Base-by-base conservation (phyloP, 2,888 invertebrate genomes). In the Polietes domitor region DNA sequence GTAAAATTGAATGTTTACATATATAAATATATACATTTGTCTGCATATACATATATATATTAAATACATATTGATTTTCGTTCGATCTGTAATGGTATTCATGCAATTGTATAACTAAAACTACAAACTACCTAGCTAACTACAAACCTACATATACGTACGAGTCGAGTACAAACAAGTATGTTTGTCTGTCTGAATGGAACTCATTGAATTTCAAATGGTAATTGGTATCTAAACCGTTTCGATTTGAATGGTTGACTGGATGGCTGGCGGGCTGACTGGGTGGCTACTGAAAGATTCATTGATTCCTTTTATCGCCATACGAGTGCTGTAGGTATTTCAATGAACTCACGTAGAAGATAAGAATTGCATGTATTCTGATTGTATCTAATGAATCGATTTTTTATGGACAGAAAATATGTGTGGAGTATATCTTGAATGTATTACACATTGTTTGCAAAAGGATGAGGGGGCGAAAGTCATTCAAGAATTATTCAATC, bases 281-380 rank as follows among this genome's bases (percentile, higher is more conserved):
- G 5, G 9, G 9, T 32, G 47, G 47, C 47, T 47, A 47, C 47
- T 47, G n/a, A n/a, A 47, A 47, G 4, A 47, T 47, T 47, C 47
- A 47, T 47, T 47, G 47, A 47, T 47, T 47, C 47, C 47, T 12
- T 47, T 47, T 47, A 47, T 47, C 47, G 32, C 32, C 9, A 9
- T 32, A 32, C 9, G 15, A 47, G 4, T 12, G 47, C n/a, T 28
- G n/a, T 19, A 61, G 10, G 26, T 58, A 61, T 61, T 37, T 61
- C 61, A 61, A 43, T 68, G 43, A 68, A 43, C 68, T 43, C 68
- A 68, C 68, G 68, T 68, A 68, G 24, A 24, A 24, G 68, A 68
- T 68, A 68, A 68, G 68, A 68, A 41, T 24, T 43, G 12, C 17
- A 43, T 24, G 68, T 68, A 37, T 37, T 65, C n/a, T 17, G 5